Base-by-base conservation (phyloP, 37 sponge, comb jelly and placozoan genomes). In the Agelas oroides region DNA sequence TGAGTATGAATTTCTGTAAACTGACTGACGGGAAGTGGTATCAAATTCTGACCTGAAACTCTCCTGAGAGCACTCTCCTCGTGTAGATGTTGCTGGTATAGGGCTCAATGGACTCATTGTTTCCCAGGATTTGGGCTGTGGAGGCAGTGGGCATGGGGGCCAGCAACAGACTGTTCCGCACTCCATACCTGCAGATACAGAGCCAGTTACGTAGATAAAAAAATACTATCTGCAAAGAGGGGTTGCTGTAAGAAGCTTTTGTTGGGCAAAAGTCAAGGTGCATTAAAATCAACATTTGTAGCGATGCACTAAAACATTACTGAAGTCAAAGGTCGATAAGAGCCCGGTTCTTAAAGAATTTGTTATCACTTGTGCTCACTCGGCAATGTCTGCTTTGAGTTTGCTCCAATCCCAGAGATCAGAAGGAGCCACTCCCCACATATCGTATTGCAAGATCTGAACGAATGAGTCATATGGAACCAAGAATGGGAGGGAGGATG, bases 141-240 rank as follows among this genome's bases (percentile, higher is more conserved):
- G 97, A 97, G 53, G 99, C 99, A 16, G 99, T 99, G 1, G 99
- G 99, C 99, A 99, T 99, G 27, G 99, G 99, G 39, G 99, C 97
- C 58, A 99, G 63, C 19, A 99, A 84, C 33, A 99, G 83, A 46
- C 97, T 97, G 90, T 99, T 99, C 0, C 99, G 90, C 1, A 97
- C 65, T 21, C 99, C 99, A 91, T 89, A 75, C 70, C 98, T 97
- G 71, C 5, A 31, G 77, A 25, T n/a, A 21, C 27, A 75, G 20
- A 5, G 62, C 11, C 14, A 59, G 31, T 32, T 20, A 61, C 62
- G 11, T 23, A 11, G 14, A 61, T 5, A 5, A 61, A 27, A 2
- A 25, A 15, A 56, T 15, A 56, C 15, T 15, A 19, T 56, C 17
- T 19, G 15, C 17, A 19, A 56, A n/a, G n/a, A n/a, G n/a, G n/a